Evolutionary conservation across 1,140 invertebrate genomes (phyloP).

Genomic region (Alviniconcha marisindica): DNA sequence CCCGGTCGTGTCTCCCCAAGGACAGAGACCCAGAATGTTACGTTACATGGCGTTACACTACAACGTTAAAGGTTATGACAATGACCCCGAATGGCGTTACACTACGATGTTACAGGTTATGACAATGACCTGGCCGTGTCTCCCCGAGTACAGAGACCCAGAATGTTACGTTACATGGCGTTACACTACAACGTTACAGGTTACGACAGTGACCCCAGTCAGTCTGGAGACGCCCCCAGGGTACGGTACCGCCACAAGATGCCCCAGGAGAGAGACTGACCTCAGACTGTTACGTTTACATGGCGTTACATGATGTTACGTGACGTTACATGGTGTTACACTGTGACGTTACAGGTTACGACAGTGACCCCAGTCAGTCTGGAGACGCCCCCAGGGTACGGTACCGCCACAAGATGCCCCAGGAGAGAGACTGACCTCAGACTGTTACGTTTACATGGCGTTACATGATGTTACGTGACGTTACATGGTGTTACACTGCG

Average conservation of each 20-base stretch:
- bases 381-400: conserved; percentile 11
- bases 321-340: no score
- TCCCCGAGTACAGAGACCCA: no score
- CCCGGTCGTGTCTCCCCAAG: neutral
- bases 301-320: neutral
- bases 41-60: neutral
- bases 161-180: neutral
- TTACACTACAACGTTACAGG: neutral
- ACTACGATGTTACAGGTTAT: no score
- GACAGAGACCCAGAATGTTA: no score
- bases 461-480: neutral
- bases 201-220: conserved; percentile 22
- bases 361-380: neutral
- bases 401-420: conserved; percentile 25
- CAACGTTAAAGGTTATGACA: no score
- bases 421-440: no score
- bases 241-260: conserved; percentile 30
- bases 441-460: neutral
- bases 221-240: conserved; percentile 5
- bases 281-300: neutral
- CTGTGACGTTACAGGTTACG: neutral
- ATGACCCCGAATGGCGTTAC: neutral
- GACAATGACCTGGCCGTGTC: no score
- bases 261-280: conserved; percentile 17
- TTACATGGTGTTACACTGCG: neutral